phyloP scores from a whole-genome alignment of 1,140 invertebrate species.

The Colletes gigas region DNA sequence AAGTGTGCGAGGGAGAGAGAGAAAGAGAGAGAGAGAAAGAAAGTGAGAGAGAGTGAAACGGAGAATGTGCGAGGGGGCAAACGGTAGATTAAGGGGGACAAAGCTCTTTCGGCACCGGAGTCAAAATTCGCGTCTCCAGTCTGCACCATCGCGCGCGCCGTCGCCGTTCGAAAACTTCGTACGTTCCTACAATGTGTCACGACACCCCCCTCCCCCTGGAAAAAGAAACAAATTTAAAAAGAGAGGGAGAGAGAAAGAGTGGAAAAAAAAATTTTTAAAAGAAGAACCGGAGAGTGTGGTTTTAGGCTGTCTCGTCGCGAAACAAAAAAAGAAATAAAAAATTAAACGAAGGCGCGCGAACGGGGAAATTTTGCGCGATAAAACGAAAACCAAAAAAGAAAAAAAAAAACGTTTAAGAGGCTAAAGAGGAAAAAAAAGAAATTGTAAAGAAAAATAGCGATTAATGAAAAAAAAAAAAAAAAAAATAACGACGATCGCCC shows the following conservation, averaged over 20 bases:
- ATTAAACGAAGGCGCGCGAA: neutral
- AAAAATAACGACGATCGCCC: slow-evolving; percentile 54
- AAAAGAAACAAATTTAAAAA: neutral
- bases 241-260: neutral
- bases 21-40: neutral
- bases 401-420: neutral
- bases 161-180: slow-evolving; percentile 47
- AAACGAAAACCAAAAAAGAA: neutral
- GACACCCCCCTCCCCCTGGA: slow-evolving; percentile 6
- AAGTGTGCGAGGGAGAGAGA: neutral
- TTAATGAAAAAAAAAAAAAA: slow-evolving; percentile 20
- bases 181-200: slow-evolving; percentile 64
- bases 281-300: slow-evolving; percentile 1
- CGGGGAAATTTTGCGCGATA: neutral
- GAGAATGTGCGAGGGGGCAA: neutral
- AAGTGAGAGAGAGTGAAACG: neutral
- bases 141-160: slow-evolving; percentile 30
- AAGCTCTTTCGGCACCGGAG: slow-evolving; percentile 56
- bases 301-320: slow-evolving; percentile 50
- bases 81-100: slow-evolving; percentile 21
- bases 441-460: neutral
- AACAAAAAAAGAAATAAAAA: neutral
- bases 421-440: neutral
- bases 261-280: slow-evolving; percentile 17
- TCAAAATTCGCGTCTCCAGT: slow-evolving; percentile 57